Percentiles rank a stretch among this genome's conserved stretches.
Conservation (phyloP, 2,888 invertebrate genomes). For the Sinohyriopsis cumingii region DNA sequence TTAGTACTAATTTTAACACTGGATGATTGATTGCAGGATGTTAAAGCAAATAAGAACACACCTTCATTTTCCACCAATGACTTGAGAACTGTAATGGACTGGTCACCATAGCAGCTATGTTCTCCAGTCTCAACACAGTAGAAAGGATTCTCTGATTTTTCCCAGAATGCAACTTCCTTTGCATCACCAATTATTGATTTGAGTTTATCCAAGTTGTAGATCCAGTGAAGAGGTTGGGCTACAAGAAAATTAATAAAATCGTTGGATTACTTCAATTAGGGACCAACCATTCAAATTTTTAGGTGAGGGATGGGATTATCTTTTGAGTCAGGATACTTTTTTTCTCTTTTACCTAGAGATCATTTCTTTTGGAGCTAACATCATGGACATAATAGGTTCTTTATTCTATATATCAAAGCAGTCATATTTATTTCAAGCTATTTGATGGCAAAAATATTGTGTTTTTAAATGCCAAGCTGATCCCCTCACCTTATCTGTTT, state of each 20-base stretch:
- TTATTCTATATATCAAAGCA: too few species aligned
- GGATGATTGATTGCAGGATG: background rate
- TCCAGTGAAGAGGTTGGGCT: conserved; percentile 64
- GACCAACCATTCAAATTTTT: too few species aligned
- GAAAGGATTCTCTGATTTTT: conserved; percentile 59
- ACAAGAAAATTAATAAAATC: conserved; percentile 4
- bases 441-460: too few species aligned
- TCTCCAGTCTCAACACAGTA: conserved; percentile 49
- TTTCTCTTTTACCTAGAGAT: too few species aligned
- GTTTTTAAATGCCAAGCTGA: too few species aligned
- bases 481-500: too few species aligned
- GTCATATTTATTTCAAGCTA: too few species aligned
- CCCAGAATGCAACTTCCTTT: conserved; percentile 58
- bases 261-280: too few species aligned
- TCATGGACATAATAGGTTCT: too few species aligned
- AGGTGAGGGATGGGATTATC: too few species aligned
- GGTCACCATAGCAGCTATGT: conserved; percentile 63
- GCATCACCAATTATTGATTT: conserved; percentile 39
- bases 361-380: too few species aligned
- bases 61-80: conserved; percentile 57
- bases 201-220: conserved; percentile 55
- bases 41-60: conserved; percentile 14
- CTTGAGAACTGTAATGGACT: conserved; percentile 56
- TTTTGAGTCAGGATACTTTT: too few species aligned
- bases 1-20: background rate